phyloP scores from a whole-genome alignment of 2,888 invertebrate species.

The Drosophila anomalata region DNA sequence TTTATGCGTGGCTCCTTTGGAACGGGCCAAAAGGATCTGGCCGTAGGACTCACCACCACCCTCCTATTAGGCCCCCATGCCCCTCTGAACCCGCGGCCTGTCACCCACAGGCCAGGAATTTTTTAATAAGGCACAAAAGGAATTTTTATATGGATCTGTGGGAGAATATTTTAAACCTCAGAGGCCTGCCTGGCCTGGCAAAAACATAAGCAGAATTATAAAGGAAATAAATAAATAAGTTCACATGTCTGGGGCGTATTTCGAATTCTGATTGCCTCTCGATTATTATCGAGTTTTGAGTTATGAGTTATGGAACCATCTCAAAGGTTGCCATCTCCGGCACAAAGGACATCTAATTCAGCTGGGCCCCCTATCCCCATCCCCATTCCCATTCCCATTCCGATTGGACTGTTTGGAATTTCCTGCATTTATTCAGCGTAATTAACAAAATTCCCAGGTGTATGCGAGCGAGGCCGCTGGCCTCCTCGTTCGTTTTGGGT shows the following conservation, averaged over 20 bases:
- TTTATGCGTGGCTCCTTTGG: constrained; percentile 49
- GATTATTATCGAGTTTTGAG: constrained; percentile 31
- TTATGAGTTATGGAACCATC: constrained; percentile 28
- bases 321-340: background rate
- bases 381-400: background rate
- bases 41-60: background rate
- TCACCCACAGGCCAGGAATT: constrained; percentile 58
- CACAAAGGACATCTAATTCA: constrained; percentile 7
- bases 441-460: constrained; percentile 76
- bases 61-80: background rate
- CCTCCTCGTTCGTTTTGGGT: background rate
- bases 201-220: constrained; percentile 25
- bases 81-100: constrained; percentile 2
- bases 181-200: background rate
- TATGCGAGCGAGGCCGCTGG: constrained; percentile 35
- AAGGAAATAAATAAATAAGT: constrained; percentile 25
- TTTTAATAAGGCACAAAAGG: constrained; percentile 66
- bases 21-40: constrained; percentile 2
- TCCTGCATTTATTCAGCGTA: constrained; percentile 73
- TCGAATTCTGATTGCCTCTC: constrained; percentile 34
- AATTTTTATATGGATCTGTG: constrained; percentile 49
- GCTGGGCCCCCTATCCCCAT: background rate
- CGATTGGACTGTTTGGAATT: constrained; percentile 39
- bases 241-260: constrained; percentile 20
- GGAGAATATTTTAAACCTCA: constrained; percentile 13